Conservation (phyloP, 2,113 vertebrate genomes). For the Natator depressus region DNA sequence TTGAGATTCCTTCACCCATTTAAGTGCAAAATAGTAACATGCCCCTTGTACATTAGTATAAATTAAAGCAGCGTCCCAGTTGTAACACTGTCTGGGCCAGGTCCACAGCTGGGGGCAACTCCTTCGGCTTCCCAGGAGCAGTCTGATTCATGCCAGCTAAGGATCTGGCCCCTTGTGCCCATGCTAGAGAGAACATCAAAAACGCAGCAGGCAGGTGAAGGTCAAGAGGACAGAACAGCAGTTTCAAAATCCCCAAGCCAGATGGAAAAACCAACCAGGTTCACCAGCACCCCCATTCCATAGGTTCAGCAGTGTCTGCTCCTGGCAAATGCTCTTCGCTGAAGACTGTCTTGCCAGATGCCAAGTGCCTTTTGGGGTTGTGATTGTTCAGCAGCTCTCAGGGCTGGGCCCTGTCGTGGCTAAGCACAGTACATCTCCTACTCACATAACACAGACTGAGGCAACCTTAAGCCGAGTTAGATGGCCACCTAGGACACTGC, state of each 20-base stretch:
- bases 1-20: not conserved
- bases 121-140: not conserved
- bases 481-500: not conserved
- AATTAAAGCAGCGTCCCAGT: not conserved
- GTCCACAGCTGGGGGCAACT: not conserved
- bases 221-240: not conserved
- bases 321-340: not conserved
- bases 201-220: fast-evolving
- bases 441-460: not conserved
- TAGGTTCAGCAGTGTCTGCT: not conserved
- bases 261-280: not conserved
- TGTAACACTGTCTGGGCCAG: not conserved
- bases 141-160: not conserved
- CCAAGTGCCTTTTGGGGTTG: not conserved
- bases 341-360: not conserved
- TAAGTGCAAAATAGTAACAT: not conserved
- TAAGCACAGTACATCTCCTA: not conserved
- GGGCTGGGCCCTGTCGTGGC: not conserved
- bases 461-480: not conserved
- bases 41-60: fast-evolving
- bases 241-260: not conserved
- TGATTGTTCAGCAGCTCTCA: no score
- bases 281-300: not conserved
- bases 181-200: no score
- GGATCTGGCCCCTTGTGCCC: no score